phyloP scores from a whole-genome alignment of 2,797 vertebrate species.

The Urocyon cinereoargenteus region DNA sequence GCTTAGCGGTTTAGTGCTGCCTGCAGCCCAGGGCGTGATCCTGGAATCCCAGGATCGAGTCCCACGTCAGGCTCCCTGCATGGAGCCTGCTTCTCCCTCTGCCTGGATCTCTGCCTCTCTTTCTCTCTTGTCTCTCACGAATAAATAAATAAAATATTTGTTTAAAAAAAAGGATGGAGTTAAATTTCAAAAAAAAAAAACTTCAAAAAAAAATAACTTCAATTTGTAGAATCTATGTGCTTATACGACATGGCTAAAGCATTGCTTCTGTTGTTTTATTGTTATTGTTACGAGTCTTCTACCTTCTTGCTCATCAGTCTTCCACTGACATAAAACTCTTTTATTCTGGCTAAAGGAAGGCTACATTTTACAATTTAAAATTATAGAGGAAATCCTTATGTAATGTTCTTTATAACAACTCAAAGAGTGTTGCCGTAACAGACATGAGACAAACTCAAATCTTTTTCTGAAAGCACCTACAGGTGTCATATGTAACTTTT shows the following conservation, averaged over 20 bases:
- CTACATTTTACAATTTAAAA: background rate
- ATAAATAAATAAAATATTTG: no score
- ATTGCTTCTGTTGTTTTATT: background rate
- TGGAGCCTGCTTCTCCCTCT: no score
- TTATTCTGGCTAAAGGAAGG: background rate
- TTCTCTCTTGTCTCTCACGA: no score
- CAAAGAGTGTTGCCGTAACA: background rate
- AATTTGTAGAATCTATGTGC: background rate
- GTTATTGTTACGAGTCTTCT: background rate
- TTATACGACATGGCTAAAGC: background rate
- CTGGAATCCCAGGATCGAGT: no score
- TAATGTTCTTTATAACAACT: background rate
- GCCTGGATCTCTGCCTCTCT: no score
- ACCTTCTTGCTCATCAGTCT: background rate
- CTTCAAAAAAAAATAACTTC: slow-evolving; percentile 19
- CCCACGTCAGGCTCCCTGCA: no score
- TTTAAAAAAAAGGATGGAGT: no score
- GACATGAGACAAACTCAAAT: background rate
- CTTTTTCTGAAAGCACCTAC: slow-evolving; percentile 10
- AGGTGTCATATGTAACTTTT: background rate
- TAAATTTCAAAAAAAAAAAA: background rate
- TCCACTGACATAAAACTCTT: slow-evolving; percentile 27
- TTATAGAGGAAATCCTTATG: background rate
- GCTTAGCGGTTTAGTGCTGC: no score
- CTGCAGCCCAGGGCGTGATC: no score